phyloP scores from a whole-genome alignment of 2,888 invertebrate genomes.

The Neocrepidodera transversa region DNA sequence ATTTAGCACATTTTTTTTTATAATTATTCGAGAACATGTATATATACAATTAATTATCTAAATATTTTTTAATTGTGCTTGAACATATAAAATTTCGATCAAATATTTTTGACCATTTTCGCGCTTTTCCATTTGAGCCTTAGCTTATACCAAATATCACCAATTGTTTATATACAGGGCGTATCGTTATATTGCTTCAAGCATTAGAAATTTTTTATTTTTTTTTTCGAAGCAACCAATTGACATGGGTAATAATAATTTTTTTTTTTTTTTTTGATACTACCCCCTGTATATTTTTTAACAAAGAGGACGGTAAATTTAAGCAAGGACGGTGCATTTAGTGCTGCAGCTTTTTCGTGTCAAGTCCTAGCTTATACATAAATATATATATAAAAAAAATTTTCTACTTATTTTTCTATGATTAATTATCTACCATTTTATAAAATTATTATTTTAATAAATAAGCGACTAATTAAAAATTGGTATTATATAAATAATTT shows the following conservation, averaged over 20 bases:
- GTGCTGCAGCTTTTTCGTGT: constrained; percentile 27
- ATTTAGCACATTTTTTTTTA: constrained; percentile 23
- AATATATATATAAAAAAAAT: constrained; percentile 3
- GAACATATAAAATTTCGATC: constrained; percentile 24
- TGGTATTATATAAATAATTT: no score
- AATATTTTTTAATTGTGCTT: constrained; percentile 20
- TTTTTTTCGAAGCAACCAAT: constrained; percentile 1
- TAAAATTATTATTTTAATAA: no score
- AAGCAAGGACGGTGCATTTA: constrained; percentile 47
- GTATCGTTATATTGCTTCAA: neutral
- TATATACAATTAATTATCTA: constrained; percentile 23
- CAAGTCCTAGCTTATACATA: constrained; percentile 8
- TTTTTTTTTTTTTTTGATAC: neutral
- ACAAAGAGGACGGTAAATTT: constrained; percentile 43
- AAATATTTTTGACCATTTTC: neutral
- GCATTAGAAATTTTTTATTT: neutral
- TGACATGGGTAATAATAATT: neutral
- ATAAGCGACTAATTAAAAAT: no score
- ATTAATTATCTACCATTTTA: no score
- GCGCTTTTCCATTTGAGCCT: constrained; percentile 9
- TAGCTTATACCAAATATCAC: constrained; percentile 21
- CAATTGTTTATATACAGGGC: constrained; percentile 18
- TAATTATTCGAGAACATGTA: constrained; percentile 20
- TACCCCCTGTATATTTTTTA: constrained; percentile 24
- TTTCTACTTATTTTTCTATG: neutral